Evolutionary conservation across 2,888 invertebrate species (phyloP).

Genomic region (Bugulina stolonifera): DNA sequence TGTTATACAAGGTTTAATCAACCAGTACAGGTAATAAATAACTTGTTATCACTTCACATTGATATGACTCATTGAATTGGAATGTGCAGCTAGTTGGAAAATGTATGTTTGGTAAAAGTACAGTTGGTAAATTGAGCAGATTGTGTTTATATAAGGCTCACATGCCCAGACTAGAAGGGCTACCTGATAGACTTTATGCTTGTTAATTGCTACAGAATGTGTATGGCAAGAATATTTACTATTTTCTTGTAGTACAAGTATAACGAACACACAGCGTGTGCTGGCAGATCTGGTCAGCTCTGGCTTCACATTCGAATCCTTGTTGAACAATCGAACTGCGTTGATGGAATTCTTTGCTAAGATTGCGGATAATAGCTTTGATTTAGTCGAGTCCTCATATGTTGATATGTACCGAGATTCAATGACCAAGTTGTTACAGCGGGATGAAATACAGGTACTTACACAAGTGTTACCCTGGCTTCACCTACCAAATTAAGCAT

Average conservation of each 20-base stretch:
- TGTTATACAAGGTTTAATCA: neutral
- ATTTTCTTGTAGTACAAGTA: neutral
- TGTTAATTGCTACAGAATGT: no score
- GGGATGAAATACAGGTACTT: conserved; percentile 8
- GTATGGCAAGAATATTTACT: neutral
- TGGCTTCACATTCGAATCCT: conserved; percentile 15
- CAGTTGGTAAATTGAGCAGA: no score
- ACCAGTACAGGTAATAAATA: conserved; percentile 18
- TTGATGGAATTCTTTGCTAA: conserved; percentile 1
- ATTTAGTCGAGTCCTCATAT: no score
- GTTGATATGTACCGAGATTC: neutral
- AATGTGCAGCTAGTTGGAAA: no score
- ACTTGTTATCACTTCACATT: no score
- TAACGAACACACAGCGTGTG: neutral
- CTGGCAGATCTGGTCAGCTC: conserved; percentile 18
- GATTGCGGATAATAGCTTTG: neutral
- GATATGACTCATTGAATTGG: no score
- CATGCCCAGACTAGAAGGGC: no score
- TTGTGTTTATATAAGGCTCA: no score
- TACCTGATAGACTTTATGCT: no score
- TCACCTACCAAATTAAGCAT: no score
- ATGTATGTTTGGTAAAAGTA: no score
- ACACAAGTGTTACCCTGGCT: no score
- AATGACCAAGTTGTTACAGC: neutral
- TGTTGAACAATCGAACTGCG: conserved; percentile 12